phyloP scores from a whole-genome alignment of 2,113 vertebrate genomes.

The Heloderma charlesbogerti region DNA sequence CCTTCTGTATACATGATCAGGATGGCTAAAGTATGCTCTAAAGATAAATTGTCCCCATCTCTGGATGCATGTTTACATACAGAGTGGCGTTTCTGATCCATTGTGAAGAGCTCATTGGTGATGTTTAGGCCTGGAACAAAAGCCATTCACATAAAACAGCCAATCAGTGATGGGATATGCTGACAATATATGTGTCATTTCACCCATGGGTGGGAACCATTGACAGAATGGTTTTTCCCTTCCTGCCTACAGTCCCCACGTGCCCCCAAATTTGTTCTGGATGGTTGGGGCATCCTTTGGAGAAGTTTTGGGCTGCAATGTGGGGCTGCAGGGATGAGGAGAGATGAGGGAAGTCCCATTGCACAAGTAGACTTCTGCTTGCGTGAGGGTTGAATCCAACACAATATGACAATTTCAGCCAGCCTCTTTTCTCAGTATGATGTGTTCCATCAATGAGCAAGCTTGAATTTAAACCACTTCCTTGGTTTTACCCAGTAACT shows the following conservation, averaged over 20 bases:
- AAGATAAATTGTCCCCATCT: neutral
- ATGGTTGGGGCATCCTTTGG: too few species aligned
- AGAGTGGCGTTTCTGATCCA: neutral
- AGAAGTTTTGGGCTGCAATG: too few species aligned
- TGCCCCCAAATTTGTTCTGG: too few species aligned
- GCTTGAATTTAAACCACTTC: neutral
- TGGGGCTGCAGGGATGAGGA: too few species aligned
- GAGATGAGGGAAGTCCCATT: too few species aligned
- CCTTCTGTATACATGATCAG: neutral
- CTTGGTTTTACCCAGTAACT: neutral
- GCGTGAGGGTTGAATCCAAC: too few species aligned
- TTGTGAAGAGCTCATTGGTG: neutral
- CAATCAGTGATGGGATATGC: conserved; percentile 29
- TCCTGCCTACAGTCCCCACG: too few species aligned
- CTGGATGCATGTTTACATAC: neutral
- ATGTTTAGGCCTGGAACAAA: neutral
- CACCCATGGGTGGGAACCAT: too few species aligned
- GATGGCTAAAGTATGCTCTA: neutral
- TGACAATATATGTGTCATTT: neutral
- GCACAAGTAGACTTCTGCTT: too few species aligned
- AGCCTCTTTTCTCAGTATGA: accelerated
- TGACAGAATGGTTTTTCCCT: too few species aligned
- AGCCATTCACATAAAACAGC: conserved; percentile 14
- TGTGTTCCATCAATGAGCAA: neutral
- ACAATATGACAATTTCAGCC: neutral